These are phyloP conservation scores for Scyliorhinus canicula DNA, from an alignment of 2,797 vertebrate species.

Conservation along the genomic window DNA sequence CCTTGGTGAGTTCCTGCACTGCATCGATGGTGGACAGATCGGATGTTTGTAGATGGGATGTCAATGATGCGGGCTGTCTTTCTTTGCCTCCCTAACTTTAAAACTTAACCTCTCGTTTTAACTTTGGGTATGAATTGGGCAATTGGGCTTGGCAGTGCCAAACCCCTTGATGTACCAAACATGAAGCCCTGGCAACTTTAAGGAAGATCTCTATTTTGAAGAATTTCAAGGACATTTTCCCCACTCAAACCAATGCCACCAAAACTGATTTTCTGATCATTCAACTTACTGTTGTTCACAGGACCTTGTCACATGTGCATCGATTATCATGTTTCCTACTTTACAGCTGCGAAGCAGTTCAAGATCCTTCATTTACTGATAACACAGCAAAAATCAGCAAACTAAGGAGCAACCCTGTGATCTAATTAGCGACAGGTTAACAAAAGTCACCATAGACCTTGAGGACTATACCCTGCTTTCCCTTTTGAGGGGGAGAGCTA, in stretches of 20 bases:
- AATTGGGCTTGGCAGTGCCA: neutral
- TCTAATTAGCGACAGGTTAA: neutral
- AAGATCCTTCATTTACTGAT: neutral
- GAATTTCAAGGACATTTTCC: neutral
- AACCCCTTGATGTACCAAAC: neutral
- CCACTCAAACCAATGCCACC: neutral
- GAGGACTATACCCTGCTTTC: too few species aligned
- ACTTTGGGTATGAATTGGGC: neutral
- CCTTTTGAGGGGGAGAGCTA: too few species aligned
- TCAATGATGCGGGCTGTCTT: neutral
- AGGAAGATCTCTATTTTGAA: neutral
- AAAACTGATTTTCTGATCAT: neutral
- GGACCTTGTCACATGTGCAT: neutral
- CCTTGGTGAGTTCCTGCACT: too few species aligned
- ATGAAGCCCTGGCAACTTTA: neutral
- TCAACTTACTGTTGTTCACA: neutral
- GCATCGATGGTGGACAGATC: too few species aligned
- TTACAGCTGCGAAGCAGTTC: neutral
- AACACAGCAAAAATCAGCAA: neutral
- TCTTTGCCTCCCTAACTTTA: neutral
- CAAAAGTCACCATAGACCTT: too few species aligned
- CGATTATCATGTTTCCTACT: neutral
- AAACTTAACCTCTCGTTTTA: neutral
- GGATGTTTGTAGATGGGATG: too few species aligned
- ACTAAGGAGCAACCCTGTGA: neutral